Percentiles rank a stretch among this genome's conserved stretches.
phyloP scores from a whole-genome alignment of 1,140 invertebrate genomes.

The Hylaeus volcanicus region DNA sequence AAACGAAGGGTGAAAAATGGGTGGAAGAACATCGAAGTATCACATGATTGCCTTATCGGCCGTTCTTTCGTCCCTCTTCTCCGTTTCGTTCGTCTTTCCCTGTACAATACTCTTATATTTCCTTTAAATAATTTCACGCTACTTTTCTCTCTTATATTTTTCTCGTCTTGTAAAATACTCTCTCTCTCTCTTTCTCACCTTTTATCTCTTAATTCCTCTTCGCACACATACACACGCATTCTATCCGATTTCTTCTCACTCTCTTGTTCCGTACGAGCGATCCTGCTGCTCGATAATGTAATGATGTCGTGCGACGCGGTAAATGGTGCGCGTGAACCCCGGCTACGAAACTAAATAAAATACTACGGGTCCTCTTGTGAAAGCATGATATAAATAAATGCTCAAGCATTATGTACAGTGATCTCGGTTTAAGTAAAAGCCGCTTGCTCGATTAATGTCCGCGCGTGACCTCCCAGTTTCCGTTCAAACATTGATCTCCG shows the following conservation, averaged over 20 bases:
- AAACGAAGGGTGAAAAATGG: conserved; percentile 51
- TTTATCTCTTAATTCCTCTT: conserved; percentile 30
- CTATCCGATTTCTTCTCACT: neutral
- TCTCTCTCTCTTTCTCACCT: neutral
- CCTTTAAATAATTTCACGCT: conserved; percentile 29
- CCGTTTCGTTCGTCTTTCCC: conserved; percentile 27
- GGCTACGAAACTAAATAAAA: conserved; percentile 76
- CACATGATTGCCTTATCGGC: conserved; percentile 75
- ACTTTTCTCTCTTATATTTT: conserved; percentile 7
- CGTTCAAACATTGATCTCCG: too few species aligned
- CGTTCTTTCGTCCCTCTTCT: conserved; percentile 53
- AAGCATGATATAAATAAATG: conserved; percentile 80
- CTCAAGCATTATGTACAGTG: conserved; percentile 78
- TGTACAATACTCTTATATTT: conserved; percentile 21
- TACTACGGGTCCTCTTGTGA: conserved; percentile 76
- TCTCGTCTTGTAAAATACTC: conserved; percentile 6
- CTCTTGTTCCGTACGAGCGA: conserved; percentile 10
- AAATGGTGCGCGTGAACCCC: conserved; percentile 52
- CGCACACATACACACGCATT: conserved; percentile 17
- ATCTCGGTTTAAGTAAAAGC: conserved; percentile 78
- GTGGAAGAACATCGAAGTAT: conserved; percentile 72
- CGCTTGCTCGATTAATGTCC: conserved; percentile 67
- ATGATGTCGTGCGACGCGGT: conserved; percentile 47
- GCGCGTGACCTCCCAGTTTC: neutral
- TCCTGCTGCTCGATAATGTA: conserved; percentile 42